These are phyloP conservation scores for Drosophila niveifrons DNA, from an alignment of 2,888 invertebrate genomes.

Conservation along the genomic window DNA sequence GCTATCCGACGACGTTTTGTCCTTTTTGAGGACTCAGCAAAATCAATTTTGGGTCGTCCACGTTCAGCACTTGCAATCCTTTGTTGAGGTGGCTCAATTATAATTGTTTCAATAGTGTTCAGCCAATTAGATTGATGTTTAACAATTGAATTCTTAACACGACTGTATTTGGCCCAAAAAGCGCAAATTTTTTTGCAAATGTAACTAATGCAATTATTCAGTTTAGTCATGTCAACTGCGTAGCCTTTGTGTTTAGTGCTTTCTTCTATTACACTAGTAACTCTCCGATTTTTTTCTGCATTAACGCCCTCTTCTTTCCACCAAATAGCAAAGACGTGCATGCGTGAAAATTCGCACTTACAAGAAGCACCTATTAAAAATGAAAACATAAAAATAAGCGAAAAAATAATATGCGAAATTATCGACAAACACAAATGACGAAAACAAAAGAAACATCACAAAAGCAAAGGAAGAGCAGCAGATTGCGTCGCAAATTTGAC, in stretches of 20 bases:
- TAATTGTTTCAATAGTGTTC: constrained; percentile 14
- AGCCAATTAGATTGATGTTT: constrained; percentile 12
- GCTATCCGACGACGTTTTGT: constrained; percentile 3
- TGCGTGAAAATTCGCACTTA: constrained; percentile 1
- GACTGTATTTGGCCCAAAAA: constrained; percentile 14
- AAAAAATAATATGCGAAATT: background rate
- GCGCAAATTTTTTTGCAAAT: constrained; percentile 15
- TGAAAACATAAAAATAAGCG: background rate
- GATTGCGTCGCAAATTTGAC: constrained; percentile 23
- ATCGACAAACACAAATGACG: background rate
- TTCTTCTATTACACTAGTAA: constrained; percentile 12
- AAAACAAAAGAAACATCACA: background rate
- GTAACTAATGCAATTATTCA: constrained; percentile 5
- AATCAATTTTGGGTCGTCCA: background rate
- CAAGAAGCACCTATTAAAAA: background rate
- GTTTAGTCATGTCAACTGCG: background rate
- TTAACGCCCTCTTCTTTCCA: no score
- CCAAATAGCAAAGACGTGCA: constrained; percentile 14
- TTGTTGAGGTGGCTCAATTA: background rate
- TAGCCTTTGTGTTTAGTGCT: constrained; percentile 13
- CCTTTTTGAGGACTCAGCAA: background rate
- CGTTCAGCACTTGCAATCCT: background rate
- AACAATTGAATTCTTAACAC: background rate
- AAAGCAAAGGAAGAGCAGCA: constrained; percentile 16
- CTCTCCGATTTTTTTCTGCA: constrained; percentile 1